Conservation (phyloP, 2,113 vertebrate genomes). For the Prionailurus viverrinus region DNA sequence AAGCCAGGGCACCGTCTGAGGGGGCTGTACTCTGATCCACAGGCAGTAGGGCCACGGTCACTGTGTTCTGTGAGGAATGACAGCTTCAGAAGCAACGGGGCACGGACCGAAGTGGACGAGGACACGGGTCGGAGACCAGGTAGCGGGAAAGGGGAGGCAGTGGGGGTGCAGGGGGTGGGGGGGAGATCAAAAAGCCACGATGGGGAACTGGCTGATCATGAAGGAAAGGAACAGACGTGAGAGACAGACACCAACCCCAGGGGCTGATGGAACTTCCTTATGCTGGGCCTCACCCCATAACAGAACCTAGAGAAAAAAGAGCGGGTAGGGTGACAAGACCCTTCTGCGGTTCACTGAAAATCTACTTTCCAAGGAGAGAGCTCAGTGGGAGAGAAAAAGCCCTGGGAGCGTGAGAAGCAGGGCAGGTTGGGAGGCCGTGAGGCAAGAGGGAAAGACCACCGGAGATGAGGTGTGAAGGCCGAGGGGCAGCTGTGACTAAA, state of each 20-base stretch:
- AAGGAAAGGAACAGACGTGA: background rate
- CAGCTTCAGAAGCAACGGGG: background rate
- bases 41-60: background rate
- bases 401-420: background rate
- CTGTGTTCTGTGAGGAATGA: background rate
- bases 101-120: background rate
- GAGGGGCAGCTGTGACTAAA: background rate
- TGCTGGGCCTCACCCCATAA: too few species aligned
- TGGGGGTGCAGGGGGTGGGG: accelerated
- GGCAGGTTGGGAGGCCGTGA: accelerated
- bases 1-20: accelerated
- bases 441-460: background rate
- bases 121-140: background rate
- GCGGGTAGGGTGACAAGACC: background rate
- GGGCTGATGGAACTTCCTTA: too few species aligned
- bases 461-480: too few species aligned
- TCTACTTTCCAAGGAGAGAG: background rate
- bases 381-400: background rate
- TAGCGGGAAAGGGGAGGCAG: background rate
- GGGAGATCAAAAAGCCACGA: background rate
- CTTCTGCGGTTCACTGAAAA: background rate
- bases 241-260: background rate
- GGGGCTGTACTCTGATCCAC: background rate
- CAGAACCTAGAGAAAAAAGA: background rate
- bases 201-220: background rate